Conservation (phyloP, 2,797 vertebrate genomes). For the Triplophysa bombifrons region DNA sequence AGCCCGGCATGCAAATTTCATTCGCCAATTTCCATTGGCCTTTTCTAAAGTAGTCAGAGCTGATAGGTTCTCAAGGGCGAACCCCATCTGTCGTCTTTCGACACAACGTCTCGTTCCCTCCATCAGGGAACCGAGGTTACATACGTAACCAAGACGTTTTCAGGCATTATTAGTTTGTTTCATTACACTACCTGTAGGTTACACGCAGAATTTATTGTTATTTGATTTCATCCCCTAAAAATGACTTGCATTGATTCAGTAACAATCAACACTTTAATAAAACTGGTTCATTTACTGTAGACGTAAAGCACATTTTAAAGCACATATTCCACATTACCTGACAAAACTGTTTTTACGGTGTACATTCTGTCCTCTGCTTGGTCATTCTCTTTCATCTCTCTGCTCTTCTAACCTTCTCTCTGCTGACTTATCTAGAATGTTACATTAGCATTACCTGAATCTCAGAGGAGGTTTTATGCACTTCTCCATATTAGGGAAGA, state of each 20-base stretch:
- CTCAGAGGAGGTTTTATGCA: constrained; percentile 9
- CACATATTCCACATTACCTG: background rate
- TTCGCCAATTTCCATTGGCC: too few species aligned
- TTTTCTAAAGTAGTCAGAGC: too few species aligned
- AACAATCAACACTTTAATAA: background rate
- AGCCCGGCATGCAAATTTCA: too few species aligned
- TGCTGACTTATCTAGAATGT: constrained; percentile 11
- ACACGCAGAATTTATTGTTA: background rate
- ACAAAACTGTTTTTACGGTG: background rate
- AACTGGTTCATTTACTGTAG: background rate
- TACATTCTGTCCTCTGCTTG: constrained; percentile 9
- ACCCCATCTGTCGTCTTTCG: too few species aligned
- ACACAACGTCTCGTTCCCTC: too few species aligned
- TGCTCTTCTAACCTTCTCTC: background rate
- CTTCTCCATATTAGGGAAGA: constrained; percentile 11
- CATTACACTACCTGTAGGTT: background rate
- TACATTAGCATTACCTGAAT: constrained; percentile 22
- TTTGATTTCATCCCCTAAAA: background rate
- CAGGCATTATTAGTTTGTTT: too few species aligned
- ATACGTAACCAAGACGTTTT: too few species aligned
- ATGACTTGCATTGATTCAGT: background rate
- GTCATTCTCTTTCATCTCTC: constrained; percentile 5
- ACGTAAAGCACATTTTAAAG: background rate
- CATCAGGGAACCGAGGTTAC: too few species aligned
- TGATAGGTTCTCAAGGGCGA: too few species aligned